Evolutionary conservation across 2,113 vertebrate genomes (phyloP).

Genomic region (Penelope pileata): DNA sequence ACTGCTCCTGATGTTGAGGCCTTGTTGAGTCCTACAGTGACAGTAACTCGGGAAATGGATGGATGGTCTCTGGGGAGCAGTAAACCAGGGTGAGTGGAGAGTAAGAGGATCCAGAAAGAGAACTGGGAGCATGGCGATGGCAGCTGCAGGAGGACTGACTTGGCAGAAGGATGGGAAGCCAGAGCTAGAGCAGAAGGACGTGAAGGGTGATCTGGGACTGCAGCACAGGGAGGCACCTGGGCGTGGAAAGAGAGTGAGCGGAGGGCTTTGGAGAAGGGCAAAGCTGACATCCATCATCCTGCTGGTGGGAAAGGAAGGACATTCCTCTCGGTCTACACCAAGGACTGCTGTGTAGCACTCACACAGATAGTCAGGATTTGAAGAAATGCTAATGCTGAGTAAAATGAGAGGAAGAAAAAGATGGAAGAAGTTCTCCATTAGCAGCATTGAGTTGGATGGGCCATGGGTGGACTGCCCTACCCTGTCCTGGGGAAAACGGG

Average conservation of each 20-base stretch:
- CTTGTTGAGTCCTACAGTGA: background rate
- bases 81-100: background rate
- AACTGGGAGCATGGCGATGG: background rate
- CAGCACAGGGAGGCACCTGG: fast-evolving
- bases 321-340: background rate
- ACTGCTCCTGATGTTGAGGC: fast-evolving
- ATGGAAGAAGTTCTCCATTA: background rate
- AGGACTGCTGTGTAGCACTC: background rate
- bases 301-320: background rate
- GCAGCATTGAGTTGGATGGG: background rate
- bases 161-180: background rate
- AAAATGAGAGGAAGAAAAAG: background rate
- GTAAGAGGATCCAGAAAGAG: background rate
- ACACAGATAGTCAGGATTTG: background rate
- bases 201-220: background rate
- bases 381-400: background rate
- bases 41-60: background rate
- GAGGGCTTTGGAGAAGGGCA: fast-evolving
- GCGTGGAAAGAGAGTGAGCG: background rate
- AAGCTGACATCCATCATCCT: background rate
- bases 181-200: background rate
- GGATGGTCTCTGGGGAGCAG: background rate
- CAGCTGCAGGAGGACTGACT: background rate
- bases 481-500: background rate
- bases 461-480: fast-evolving